Conservation (phyloP, 2,113 vertebrate species). For the Amazona vittata region DNA sequence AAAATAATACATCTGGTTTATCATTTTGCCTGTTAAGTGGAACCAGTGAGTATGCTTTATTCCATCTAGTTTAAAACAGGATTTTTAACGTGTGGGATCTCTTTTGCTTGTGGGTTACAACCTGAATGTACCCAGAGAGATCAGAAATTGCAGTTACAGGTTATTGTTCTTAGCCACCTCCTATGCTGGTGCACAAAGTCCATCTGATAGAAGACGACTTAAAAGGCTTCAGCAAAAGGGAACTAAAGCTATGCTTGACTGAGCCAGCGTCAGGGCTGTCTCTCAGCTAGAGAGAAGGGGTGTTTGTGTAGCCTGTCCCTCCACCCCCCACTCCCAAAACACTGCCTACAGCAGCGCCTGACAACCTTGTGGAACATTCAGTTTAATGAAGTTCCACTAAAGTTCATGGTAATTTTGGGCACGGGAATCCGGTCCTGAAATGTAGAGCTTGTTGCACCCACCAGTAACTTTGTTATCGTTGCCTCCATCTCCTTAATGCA, state of each 20-base stretch:
- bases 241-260: neutral
- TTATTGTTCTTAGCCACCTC: neutral
- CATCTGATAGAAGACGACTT: neutral
- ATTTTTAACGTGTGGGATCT: neutral
- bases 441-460: accelerated
- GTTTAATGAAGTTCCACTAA: neutral
- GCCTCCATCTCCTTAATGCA: neutral
- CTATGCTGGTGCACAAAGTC: neutral
- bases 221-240: neutral
- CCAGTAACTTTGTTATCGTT: neutral
- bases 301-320: neutral
- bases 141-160: neutral
- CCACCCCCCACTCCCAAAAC: neutral
- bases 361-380: neutral
- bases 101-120: neutral
- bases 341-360: neutral
- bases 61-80: neutral
- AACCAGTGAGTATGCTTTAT: neutral
- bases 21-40: neutral
- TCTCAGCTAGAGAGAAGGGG: neutral
- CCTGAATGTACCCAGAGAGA: neutral
- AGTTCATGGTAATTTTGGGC: neutral
- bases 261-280: neutral
- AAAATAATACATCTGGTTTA: neutral
- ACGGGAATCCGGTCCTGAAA: neutral